Percentiles rank a stretch among this genome's conserved stretches.
Conservation (phyloP, 2,113 vertebrate genomes). For the Hypanus sabinus region DNA sequence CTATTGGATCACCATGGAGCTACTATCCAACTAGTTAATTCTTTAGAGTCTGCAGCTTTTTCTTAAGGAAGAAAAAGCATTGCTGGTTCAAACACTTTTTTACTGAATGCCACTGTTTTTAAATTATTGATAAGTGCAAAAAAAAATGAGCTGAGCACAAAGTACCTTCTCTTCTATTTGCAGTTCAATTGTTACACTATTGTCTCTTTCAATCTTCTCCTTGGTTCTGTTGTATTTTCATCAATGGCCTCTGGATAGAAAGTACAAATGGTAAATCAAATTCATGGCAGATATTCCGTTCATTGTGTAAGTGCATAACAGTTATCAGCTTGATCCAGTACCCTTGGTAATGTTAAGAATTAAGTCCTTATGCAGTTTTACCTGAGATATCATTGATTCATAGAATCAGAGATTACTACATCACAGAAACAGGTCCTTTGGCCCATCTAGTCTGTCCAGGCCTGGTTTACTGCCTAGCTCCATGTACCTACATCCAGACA, state of each 20-base stretch:
- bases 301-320: not conserved
- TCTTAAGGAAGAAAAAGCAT: not conserved
- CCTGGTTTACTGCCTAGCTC: too few species aligned
- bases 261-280: not conserved
- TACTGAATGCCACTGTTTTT: not conserved
- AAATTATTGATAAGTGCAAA: not conserved
- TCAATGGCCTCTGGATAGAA: not conserved
- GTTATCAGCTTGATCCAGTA: not conserved
- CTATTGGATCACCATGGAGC: too few species aligned
- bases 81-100: not conserved
- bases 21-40: too few species aligned
- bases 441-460: too few species aligned
- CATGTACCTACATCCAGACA: too few species aligned
- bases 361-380: not conserved
- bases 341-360: not conserved
- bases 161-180: not conserved
- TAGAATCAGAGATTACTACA: too few species aligned
- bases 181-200: not conserved
- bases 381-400: not conserved
- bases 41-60: too few species aligned
- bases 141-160: not conserved
- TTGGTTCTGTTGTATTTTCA: not conserved
- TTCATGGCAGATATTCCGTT: not conserved
- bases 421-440: too few species aligned
- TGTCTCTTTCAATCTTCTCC: not conserved